phyloP scores from a whole-genome alignment of 2,797 vertebrate species.

The Phalloptychus januarius region DNA sequence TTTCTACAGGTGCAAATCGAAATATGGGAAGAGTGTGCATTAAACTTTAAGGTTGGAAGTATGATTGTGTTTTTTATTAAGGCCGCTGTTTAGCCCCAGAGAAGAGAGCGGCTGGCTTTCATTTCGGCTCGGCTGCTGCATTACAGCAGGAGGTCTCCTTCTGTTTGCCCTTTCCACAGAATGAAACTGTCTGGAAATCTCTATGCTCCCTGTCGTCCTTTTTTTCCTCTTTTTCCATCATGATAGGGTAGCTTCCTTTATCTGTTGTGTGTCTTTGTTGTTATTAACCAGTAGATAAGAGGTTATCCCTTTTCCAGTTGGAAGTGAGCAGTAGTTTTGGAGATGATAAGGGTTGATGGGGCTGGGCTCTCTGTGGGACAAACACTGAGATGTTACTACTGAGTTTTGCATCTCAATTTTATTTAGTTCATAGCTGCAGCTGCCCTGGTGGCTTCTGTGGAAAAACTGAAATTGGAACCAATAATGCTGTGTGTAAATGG shows the following conservation, averaged over 20 bases:
- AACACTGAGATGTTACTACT: slow-evolving; percentile 59
- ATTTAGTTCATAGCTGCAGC: slow-evolving; percentile 50
- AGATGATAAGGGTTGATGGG: slow-evolving; percentile 77
- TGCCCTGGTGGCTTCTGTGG: slow-evolving; percentile 39
- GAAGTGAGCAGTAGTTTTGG: slow-evolving; percentile 75
- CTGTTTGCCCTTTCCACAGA: slow-evolving; percentile 80
- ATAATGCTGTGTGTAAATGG: slow-evolving; percentile 32
- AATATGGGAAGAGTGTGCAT: slow-evolving; percentile 82
- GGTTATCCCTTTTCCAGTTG: slow-evolving; percentile 75
- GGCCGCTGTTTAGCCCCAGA: slow-evolving; percentile 80
- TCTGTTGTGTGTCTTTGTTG: slow-evolving; percentile 74
- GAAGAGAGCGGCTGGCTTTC: slow-evolving; percentile 81
- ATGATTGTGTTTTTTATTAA: slow-evolving; percentile 85
- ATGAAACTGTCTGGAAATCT: slow-evolving; percentile 80
- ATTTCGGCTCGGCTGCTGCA: slow-evolving; percentile 75
- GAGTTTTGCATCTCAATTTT: slow-evolving; percentile 58
- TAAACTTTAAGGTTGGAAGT: slow-evolving; percentile 83
- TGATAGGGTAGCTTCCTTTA: slow-evolving; percentile 67
- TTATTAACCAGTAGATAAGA: slow-evolving; percentile 79
- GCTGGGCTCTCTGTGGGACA: slow-evolving; percentile 65
- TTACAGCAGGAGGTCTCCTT: slow-evolving; percentile 79
- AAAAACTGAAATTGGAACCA: slow-evolving; percentile 47
- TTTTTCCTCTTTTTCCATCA: slow-evolving; percentile 55
- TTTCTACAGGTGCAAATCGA: slow-evolving; percentile 56
- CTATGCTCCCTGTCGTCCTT: slow-evolving; percentile 57